phyloP scores from a whole-genome alignment of 2,113 vertebrate genomes.

The Planiliza haematocheilus region DNA sequence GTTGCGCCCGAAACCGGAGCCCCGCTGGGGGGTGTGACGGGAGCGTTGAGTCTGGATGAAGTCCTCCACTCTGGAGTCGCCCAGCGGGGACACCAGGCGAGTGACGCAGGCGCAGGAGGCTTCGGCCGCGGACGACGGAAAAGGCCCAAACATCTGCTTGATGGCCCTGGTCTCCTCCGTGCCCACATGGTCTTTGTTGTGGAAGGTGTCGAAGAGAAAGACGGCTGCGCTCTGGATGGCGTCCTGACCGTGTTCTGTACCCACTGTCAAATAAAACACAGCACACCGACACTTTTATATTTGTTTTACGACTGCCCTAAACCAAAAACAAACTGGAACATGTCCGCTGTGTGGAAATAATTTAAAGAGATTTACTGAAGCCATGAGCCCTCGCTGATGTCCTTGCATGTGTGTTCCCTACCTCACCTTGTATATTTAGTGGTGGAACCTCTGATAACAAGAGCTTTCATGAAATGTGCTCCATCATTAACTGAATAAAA shows the following conservation, averaged over 20 bases:
- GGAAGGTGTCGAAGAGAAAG: constrained; percentile 94
- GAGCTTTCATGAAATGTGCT: too few species aligned
- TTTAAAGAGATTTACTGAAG: too few species aligned
- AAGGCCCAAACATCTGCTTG: constrained; percentile 96
- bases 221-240: constrained; percentile 91
- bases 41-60: constrained; percentile 84
- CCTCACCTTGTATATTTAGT: too few species aligned
- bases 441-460: too few species aligned
- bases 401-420: too few species aligned
- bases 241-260: constrained; percentile 90
- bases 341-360: too few species aligned
- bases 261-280: constrained; percentile 84
- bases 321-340: too few species aligned
- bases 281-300: too few species aligned
- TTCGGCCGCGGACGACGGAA: constrained; percentile 90
- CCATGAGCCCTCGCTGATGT: too few species aligned
- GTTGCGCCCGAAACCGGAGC: constrained; percentile 88
- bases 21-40: constrained; percentile 56
- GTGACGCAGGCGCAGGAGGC: constrained; percentile 85
- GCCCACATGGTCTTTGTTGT: constrained; percentile 89
- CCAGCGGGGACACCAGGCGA: constrained; percentile 84
- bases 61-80: constrained; percentile 84
- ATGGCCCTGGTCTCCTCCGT: constrained; percentile 91
- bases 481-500: too few species aligned
- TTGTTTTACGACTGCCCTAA: too few species aligned